phyloP scores from a whole-genome alignment of 2,797 vertebrate genomes.

The Poeciliopsis turneri region DNA sequence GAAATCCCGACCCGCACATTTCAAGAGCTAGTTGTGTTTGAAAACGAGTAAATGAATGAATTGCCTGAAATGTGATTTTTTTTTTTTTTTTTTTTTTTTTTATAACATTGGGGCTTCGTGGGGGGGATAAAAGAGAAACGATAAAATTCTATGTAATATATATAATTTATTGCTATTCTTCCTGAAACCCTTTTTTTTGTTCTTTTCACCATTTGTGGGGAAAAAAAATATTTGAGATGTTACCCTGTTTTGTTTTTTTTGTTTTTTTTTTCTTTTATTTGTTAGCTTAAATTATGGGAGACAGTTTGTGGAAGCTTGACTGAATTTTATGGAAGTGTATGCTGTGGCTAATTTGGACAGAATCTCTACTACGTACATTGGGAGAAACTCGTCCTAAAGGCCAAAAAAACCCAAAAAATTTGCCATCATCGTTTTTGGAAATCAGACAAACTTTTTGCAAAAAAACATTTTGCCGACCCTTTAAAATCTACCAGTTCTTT shows the following conservation, averaged over 20 bases:
- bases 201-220: slow-evolving; percentile 46
- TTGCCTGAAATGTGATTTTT: slow-evolving; percentile 71
- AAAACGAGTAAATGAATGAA: slow-evolving; percentile 60
- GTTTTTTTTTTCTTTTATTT: too few species aligned
- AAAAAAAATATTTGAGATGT: slow-evolving; percentile 54
- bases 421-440: slow-evolving; percentile 54
- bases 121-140: slow-evolving; percentile 43
- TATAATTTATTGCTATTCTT: slow-evolving; percentile 80
- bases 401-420: not conserved
- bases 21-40: slow-evolving; percentile 57
- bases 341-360: slow-evolving; percentile 45
- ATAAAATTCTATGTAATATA: slow-evolving; percentile 77
- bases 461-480: slow-evolving; percentile 62
- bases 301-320: slow-evolving; percentile 57
- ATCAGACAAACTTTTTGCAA: slow-evolving; percentile 43
- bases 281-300: slow-evolving; percentile 61
- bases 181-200: slow-evolving; percentile 46
- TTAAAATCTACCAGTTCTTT: slow-evolving; percentile 63
- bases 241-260: slow-evolving; percentile 28
- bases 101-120: slow-evolving; percentile 51
- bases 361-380: slow-evolving; percentile 8
- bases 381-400: slow-evolving; percentile 31
- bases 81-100: slow-evolving; percentile 59
- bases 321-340: slow-evolving; percentile 42
- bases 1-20: slow-evolving; percentile 40